A percentile compares a stretch with the other conserved stretches of the same genome.
Conservation (phyloP, 2,888 invertebrate genomes). For the Troides helena region DNA sequence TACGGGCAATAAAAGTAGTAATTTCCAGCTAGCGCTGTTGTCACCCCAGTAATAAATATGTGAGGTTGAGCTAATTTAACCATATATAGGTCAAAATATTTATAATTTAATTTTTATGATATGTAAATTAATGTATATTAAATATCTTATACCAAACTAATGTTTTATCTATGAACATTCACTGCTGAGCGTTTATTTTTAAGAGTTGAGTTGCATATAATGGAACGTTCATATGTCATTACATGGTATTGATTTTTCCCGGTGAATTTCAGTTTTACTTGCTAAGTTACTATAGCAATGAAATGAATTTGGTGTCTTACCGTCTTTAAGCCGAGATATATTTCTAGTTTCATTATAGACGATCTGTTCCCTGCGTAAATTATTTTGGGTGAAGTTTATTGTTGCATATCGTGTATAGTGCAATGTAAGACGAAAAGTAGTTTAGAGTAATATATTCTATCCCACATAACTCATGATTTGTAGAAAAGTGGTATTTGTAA, state of each 20-base stretch:
- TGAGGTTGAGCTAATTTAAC: too few species aligned
- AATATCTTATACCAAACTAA: too few species aligned
- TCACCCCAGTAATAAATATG: too few species aligned
- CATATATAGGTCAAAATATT: too few species aligned
- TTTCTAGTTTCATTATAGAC: constrained; percentile 12
- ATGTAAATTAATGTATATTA: too few species aligned
- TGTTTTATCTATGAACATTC: too few species aligned
- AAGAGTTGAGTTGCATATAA: constrained; percentile 1
- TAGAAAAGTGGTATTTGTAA: neutral
- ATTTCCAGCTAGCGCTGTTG: too few species aligned
- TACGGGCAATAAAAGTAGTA: too few species aligned
- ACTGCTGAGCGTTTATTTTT: too few species aligned
- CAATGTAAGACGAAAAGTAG: constrained; percentile 9
- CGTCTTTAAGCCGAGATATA: constrained; percentile 6
- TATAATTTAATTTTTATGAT: too few species aligned
- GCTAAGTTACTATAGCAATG: constrained; percentile 16
- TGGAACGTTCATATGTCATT: constrained; percentile 12
- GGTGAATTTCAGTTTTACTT: constrained; percentile 26
- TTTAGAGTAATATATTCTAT: constrained; percentile 5
- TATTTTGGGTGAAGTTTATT: neutral
- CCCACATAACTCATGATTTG: neutral
- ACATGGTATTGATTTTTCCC: constrained; percentile 28
- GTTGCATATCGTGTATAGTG: constrained; percentile 5
- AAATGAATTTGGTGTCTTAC: constrained; percentile 2
- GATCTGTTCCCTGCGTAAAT: constrained; percentile 7